A percentile compares a stretch with the other conserved stretches of the same genome.
Conservation (phyloP, 2,113 vertebrate species). For the Anhinga rufa region DNA sequence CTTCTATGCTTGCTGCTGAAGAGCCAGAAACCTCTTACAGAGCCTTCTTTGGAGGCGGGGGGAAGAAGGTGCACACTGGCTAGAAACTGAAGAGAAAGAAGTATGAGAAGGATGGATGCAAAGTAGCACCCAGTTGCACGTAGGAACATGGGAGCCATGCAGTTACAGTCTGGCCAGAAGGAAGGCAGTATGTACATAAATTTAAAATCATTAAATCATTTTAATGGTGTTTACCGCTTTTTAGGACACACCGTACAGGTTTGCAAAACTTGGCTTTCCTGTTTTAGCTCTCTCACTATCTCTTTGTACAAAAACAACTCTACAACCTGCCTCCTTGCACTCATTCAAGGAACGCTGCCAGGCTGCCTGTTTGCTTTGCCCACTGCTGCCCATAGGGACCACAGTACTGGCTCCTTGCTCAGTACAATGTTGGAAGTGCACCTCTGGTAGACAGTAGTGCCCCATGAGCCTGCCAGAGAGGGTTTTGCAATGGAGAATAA, state of each 20-base stretch:
- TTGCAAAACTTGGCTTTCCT: conserved; percentile 17
- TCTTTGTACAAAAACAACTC: conserved; percentile 2
- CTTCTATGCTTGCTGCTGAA: not conserved
- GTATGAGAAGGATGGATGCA: not conserved
- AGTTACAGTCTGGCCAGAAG: not conserved
- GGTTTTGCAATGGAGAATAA: not conserved
- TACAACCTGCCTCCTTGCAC: not conserved
- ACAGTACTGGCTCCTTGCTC: not conserved
- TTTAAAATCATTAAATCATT: not conserved
- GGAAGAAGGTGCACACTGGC: not conserved
- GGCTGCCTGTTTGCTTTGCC: conserved; percentile 34
- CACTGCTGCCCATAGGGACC: not conserved
- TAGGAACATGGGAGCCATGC: not conserved
- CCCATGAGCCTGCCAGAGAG: not conserved
- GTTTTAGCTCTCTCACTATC: not conserved
- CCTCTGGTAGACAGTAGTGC: not conserved
- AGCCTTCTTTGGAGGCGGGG: not conserved
- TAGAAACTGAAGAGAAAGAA: not conserved
- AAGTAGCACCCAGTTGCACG: not conserved
- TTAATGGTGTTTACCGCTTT: not conserved
- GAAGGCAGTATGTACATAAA: not conserved
- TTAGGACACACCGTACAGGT: not conserved
- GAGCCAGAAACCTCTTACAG: not conserved
- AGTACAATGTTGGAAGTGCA: not conserved
- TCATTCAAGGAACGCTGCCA: not conserved